These are phyloP conservation scores for Gopherus evgoodei DNA, from an alignment of 2,113 vertebrate species.

Conservation along the genomic window DNA sequence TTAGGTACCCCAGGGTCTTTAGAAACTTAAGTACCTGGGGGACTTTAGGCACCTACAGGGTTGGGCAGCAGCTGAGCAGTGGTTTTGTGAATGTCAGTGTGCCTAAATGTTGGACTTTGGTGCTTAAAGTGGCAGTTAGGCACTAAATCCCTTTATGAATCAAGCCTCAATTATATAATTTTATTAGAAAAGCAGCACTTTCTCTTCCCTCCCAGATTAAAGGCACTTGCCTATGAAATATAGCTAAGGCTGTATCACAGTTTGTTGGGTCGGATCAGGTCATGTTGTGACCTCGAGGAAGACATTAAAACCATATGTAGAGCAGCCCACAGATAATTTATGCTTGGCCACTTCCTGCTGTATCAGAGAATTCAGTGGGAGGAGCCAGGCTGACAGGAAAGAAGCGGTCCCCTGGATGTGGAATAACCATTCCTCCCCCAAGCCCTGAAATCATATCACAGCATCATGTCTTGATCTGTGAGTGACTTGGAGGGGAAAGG, in stretches of 20 bases:
- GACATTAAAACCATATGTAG: fast-evolving
- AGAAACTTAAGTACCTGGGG: no score
- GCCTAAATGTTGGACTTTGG: no score
- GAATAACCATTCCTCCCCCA: background rate
- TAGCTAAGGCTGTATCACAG: background rate
- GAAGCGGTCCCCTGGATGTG: background rate
- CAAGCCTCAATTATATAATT: background rate
- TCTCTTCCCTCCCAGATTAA: constrained; percentile 6
- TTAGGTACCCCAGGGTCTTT: no score
- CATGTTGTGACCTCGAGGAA: background rate
- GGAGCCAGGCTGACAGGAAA: background rate
- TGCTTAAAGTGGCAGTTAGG: no score
- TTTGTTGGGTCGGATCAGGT: background rate
- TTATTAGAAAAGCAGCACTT: background rate
- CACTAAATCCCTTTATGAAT: no score
- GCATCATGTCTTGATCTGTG: background rate
- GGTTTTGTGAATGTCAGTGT: no score
- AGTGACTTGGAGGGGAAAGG: background rate
- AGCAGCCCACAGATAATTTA: fast-evolving
- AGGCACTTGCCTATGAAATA: background rate
- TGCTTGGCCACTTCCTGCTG: background rate
- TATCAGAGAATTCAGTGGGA: background rate
- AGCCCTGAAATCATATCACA: fast-evolving
- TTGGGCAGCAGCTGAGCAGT: no score
- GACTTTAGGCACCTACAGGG: background rate